Percentiles rank a stretch among this genome's conserved stretches.
Evolutionary conservation across 1,140 invertebrate species (phyloP).

Genomic region (Drosophila serrata): DNA sequence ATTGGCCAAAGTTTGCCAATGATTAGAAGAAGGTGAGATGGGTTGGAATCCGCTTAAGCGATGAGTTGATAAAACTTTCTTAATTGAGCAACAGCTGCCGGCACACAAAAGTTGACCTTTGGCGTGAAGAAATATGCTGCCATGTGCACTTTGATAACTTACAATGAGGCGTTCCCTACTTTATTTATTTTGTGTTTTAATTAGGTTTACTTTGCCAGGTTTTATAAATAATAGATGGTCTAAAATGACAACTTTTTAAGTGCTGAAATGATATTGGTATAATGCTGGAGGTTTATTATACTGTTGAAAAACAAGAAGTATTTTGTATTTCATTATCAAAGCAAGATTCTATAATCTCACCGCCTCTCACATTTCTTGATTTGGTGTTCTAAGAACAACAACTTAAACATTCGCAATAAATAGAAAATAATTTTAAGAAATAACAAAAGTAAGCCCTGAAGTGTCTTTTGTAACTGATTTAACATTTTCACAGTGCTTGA

Average conservation of each 20-base stretch:
- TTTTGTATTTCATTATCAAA: neutral
- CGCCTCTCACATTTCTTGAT: neutral
- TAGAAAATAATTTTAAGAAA: neutral
- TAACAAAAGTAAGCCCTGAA: no score
- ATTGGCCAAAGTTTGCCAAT: constrained; percentile 37
- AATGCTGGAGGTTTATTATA: neutral
- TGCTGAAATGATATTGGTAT: neutral
- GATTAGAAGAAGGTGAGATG: neutral
- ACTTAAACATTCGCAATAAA: neutral
- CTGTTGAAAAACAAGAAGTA: neutral
- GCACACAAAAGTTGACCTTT: constrained; percentile 6
- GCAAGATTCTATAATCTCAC: neutral
- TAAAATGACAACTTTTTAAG: neutral
- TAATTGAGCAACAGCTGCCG: constrained; percentile 16
- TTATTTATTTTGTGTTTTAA: neutral
- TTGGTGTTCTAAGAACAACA: neutral
- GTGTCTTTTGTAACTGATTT: neutral
- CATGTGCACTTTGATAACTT: neutral
- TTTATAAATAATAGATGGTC: neutral
- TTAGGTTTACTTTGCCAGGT: no score
- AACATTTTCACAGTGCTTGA: neutral
- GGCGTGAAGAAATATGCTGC: constrained; percentile 1
- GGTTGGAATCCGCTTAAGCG: constrained; percentile 14
- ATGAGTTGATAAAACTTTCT: constrained; percentile 37
- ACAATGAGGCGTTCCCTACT: neutral